These are phyloP conservation scores for Bembecia ichneumoniformis DNA, from an alignment of 2,888 invertebrate genomes.

Conservation along the genomic window DNA sequence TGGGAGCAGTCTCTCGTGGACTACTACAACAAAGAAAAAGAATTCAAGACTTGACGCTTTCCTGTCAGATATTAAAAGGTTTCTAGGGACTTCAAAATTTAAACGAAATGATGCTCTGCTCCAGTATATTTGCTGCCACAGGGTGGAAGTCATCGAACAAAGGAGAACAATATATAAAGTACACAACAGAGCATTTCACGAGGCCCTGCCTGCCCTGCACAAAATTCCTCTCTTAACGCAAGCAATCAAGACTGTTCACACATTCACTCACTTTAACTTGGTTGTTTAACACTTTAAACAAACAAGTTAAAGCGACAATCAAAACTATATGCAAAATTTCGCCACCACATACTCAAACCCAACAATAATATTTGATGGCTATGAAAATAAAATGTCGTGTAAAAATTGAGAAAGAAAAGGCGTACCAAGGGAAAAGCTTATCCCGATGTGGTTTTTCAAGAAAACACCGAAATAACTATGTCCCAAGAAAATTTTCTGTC, in stretches of 20 bases:
- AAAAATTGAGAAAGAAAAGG: too few relatives aligned
- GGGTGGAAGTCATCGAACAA: constrained; percentile 5
- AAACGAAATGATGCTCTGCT: constrained; percentile 5
- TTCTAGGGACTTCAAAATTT: constrained; percentile 7
- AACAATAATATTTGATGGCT: too few relatives aligned
- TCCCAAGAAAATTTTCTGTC: too few relatives aligned
- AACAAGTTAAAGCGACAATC: too few relatives aligned
- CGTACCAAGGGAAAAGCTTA: too few relatives aligned
- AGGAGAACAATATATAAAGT: constrained; percentile 2
- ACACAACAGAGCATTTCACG: constrained; percentile 1
- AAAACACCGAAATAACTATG: too few relatives aligned
- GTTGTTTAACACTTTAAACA: too few relatives aligned
- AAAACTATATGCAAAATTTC: too few relatives aligned
- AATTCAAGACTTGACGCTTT: constrained; percentile 1
- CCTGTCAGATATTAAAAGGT: constrained; percentile 3
- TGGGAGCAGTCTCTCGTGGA: constrained; percentile 8
- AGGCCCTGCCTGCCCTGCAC: neutral
- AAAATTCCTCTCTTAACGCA: constrained; percentile 1
- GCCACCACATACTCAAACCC: too few relatives aligned
- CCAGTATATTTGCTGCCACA: constrained; percentile 9
- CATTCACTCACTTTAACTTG: too few relatives aligned
- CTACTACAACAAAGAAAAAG: constrained; percentile 8
- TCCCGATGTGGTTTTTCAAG: too few relatives aligned
- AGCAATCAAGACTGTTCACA: constrained; percentile 1
- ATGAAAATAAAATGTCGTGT: too few relatives aligned